A percentile compares a stretch with the other conserved stretches of the same genome.
phyloP scores from a whole-genome alignment of 2,113 vertebrate genomes.

The Ornithorhynchus anatinus region DNA sequence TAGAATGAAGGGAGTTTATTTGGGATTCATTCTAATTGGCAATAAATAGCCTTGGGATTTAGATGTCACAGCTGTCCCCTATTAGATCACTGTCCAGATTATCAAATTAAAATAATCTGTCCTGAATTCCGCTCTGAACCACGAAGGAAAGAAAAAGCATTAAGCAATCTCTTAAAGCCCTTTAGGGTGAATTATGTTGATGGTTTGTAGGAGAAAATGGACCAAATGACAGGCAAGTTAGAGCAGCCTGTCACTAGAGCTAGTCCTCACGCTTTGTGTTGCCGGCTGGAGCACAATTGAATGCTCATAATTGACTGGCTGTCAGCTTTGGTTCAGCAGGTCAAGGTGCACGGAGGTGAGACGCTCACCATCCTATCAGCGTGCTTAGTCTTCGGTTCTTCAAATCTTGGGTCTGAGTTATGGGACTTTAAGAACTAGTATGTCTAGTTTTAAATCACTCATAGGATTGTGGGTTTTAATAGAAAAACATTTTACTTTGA shows the following conservation, averaged over 20 bases:
- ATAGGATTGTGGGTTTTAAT: background rate
- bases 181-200: constrained; percentile 70
- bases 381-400: background rate
- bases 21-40: constrained; percentile 75
- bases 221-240: constrained; percentile 57
- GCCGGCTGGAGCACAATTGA: constrained; percentile 20
- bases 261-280: constrained; percentile 54
- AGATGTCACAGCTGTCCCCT: constrained; percentile 67
- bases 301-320: constrained; percentile 59
- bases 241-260: constrained; percentile 52
- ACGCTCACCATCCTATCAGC: constrained; percentile 14
- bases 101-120: constrained; percentile 78
- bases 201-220: constrained; percentile 61
- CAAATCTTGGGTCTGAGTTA: constrained; percentile 17
- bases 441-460: constrained; percentile 7
- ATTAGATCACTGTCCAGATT: constrained; percentile 76
- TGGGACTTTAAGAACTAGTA: background rate
- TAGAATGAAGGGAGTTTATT: constrained; percentile 68
- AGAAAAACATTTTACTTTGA: background rate
- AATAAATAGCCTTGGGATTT: constrained; percentile 71
- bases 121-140: constrained; percentile 72
- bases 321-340: constrained; percentile 77
- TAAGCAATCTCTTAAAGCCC: constrained; percentile 63
- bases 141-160: constrained; percentile 57
- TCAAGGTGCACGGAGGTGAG: constrained; percentile 55